These are phyloP conservation scores for Manacus vitellinus DNA, from an alignment of 2,113 vertebrate genomes.

Conservation along the genomic window DNA sequence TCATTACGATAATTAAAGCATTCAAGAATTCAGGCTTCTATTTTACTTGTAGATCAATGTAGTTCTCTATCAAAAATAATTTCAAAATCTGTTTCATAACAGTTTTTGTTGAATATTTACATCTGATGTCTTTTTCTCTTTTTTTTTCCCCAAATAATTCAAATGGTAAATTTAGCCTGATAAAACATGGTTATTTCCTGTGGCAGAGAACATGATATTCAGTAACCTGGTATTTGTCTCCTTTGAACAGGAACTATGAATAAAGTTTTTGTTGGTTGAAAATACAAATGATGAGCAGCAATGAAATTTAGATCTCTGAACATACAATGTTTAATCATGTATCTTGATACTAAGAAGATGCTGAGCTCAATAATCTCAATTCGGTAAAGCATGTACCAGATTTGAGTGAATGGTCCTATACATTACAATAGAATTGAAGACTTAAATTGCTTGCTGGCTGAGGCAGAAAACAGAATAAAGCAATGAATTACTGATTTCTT, in stretches of 20 bases:
- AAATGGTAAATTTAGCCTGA: background rate
- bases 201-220: background rate
- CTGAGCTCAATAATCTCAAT: background rate
- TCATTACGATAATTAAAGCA: background rate
- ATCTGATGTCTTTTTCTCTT: background rate
- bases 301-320: background rate
- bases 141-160: background rate
- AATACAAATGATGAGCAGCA: background rate
- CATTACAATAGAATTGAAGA: background rate
- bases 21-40: background rate
- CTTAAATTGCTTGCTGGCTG: background rate
- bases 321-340: background rate
- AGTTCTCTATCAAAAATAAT: background rate
- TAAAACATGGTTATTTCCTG: background rate
- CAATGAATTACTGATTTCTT: background rate
- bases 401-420: background rate
- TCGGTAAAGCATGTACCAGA: background rate
- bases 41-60: background rate
- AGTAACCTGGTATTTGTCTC: background rate
- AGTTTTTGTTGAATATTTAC: background rate
- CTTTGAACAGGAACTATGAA: background rate
- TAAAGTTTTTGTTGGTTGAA: background rate
- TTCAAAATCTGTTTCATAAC: background rate
- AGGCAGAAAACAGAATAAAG: background rate
- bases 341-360: background rate